These are phyloP conservation scores for Tretioscincus oriximinensis DNA, from an alignment of 2,113 vertebrate species.

Conservation along the genomic window DNA sequence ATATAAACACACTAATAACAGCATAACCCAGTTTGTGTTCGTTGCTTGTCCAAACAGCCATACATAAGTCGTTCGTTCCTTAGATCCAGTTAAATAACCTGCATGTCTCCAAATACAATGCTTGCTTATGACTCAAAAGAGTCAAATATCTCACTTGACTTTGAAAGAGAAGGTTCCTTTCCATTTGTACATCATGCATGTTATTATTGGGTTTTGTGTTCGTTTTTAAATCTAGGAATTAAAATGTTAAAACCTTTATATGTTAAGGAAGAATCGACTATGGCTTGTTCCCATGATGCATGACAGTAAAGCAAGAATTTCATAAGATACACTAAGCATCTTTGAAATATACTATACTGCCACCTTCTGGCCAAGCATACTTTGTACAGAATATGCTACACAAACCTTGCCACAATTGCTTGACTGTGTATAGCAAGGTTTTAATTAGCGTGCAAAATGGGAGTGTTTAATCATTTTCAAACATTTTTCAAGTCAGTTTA, in stretches of 20 bases:
- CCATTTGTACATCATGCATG: neutral
- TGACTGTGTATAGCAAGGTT: neutral
- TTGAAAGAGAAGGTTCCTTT: neutral
- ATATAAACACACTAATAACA: neutral
- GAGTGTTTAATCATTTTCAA: neutral
- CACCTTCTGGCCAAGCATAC: constrained; percentile 20
- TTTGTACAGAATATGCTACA: neutral
- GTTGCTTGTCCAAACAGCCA: neutral
- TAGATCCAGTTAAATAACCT: neutral
- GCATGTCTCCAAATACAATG: neutral
- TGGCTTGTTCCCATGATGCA: neutral
- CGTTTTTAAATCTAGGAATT: neutral
- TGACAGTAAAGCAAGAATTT: constrained; percentile 6
- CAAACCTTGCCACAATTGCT: neutral
- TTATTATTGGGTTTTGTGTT: neutral
- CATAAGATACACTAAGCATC: neutral
- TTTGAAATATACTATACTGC: neutral
- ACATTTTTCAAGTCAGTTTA: constrained; percentile 4
- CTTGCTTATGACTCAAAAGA: neutral
- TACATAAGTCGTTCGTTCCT: neutral
- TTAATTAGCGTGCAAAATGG: rapidly evolving
- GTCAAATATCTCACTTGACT: neutral
- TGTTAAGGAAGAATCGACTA: rapidly evolving
- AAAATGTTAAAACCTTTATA: neutral
- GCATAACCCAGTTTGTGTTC: neutral